Evolutionary conservation across 2,888 invertebrate genomes (phyloP).

Genomic region (Chrysina gloriosa): DNA sequence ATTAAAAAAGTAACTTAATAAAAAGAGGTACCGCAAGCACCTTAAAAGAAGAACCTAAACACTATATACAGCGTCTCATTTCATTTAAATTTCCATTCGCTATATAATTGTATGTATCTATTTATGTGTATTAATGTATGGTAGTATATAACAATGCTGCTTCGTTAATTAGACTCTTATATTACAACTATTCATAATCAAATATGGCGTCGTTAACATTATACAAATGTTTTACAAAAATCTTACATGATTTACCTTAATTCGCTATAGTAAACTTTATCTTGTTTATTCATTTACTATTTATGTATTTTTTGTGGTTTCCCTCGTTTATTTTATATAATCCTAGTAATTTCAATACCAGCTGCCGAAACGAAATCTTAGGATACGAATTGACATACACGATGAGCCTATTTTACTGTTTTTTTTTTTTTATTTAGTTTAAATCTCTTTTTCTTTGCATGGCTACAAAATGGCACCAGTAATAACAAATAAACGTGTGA

Average conservation of each 20-base stretch:
- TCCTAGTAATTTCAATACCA: conserved; percentile 27
- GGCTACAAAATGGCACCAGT: conserved; percentile 48
- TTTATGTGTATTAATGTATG: conserved; percentile 9
- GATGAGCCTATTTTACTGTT: conserved; percentile 43
- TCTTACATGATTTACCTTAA: conserved; percentile 31
- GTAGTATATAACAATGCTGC: conserved; percentile 55
- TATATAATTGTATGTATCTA: conserved; percentile 42
- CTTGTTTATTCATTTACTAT: neutral
- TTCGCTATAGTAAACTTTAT: neutral
- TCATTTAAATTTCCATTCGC: conserved; percentile 26
- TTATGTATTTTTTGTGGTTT: conserved; percentile 7
- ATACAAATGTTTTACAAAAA: conserved; percentile 46
- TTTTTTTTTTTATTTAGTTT: conserved; percentile 37
- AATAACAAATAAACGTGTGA: conserved; percentile 39
- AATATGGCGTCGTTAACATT: conserved; percentile 39
- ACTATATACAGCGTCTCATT: conserved; percentile 57
- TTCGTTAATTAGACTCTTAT: conserved; percentile 58
- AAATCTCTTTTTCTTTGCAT: conserved; percentile 37
- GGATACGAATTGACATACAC: conserved; percentile 47
- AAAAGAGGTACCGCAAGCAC: conserved; percentile 62
- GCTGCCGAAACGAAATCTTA: conserved; percentile 39
- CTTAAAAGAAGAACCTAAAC: conserved; percentile 55
- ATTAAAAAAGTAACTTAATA: conserved; percentile 51
- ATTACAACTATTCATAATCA: conserved; percentile 61
- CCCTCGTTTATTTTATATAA: neutral